These are phyloP conservation scores for Silurus glanis DNA, from an alignment of 2,113 vertebrate genomes.

Conservation along the genomic window DNA sequence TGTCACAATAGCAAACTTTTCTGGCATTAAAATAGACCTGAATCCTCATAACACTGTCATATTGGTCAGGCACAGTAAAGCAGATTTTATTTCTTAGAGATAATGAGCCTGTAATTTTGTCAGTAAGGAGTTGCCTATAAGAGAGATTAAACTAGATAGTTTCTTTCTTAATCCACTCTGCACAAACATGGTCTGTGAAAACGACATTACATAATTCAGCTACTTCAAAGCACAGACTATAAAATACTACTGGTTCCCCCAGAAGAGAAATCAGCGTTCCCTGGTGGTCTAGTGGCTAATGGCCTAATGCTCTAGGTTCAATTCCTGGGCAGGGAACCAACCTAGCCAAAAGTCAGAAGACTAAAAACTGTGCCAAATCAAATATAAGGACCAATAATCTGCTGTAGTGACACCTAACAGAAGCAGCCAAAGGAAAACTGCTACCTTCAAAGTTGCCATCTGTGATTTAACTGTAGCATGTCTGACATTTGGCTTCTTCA, in stretches of 20 bases:
- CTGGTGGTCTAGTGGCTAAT: too few species aligned
- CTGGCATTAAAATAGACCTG: neutral
- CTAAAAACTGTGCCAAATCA: too few species aligned
- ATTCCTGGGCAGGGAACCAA: too few species aligned
- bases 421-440: too few species aligned
- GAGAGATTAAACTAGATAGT: neutral
- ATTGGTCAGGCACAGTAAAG: neutral
- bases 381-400: too few species aligned
- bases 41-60: neutral
- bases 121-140: neutral
- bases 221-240: neutral
- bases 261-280: neutral
- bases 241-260: neutral
- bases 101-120: neutral
- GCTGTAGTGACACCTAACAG: too few species aligned
- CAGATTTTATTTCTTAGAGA: slow-evolving; percentile 12
- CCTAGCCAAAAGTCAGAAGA: too few species aligned
- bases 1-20: neutral
- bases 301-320: too few species aligned
- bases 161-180: neutral
- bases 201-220: neutral
- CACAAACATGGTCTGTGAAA: neutral
- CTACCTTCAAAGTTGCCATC: neutral
- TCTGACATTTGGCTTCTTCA: neutral
- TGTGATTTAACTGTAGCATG: neutral